Conservation (phyloP, 2,113 vertebrate genomes). For the Lophochroa leadbeateri region DNA sequence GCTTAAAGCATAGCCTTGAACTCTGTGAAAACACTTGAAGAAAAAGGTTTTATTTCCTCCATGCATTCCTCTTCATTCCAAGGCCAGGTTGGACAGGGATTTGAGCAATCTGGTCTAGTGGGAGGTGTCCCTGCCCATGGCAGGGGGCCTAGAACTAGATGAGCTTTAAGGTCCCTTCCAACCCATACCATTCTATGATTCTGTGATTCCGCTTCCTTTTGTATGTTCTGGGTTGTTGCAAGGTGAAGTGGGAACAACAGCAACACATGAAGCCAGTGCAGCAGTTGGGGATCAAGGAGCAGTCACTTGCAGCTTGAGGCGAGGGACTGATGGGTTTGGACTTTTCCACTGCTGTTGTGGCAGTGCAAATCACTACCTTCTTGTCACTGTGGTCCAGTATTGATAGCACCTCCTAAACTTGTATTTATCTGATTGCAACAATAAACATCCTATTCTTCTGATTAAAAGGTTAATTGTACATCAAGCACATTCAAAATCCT, state of each 20-base stretch:
- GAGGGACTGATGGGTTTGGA: not conserved
- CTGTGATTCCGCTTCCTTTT: not conserved
- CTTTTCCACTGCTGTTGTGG: not conserved
- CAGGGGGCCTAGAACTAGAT: too few relatives aligned
- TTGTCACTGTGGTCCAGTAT: not conserved
- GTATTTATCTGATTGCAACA: not conserved
- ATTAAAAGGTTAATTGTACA: not conserved
- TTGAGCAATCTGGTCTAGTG: too few relatives aligned
- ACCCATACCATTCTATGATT: not conserved
- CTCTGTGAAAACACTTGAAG: rapidly evolving
- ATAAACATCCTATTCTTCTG: not conserved
- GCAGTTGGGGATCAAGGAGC: not conserved
- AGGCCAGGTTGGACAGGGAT: too few relatives aligned
- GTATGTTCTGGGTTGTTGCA: not conserved
- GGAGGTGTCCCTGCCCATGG: too few relatives aligned
- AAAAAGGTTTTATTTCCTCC: not conserved
- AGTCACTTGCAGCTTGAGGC: not conserved
- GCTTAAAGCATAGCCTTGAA: not conserved
- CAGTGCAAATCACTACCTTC: not conserved
- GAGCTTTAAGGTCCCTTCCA: too few relatives aligned
- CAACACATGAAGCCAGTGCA: not conserved
- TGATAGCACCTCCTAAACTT: not conserved
- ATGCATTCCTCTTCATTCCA: not conserved
- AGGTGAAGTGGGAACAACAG: not conserved
- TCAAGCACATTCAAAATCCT: not conserved